Evolutionary conservation across 2,113 vertebrate genomes (phyloP), one percentile per base, ranked within the genome.

Genomic region (Pygathrix nemaeus): DNA sequence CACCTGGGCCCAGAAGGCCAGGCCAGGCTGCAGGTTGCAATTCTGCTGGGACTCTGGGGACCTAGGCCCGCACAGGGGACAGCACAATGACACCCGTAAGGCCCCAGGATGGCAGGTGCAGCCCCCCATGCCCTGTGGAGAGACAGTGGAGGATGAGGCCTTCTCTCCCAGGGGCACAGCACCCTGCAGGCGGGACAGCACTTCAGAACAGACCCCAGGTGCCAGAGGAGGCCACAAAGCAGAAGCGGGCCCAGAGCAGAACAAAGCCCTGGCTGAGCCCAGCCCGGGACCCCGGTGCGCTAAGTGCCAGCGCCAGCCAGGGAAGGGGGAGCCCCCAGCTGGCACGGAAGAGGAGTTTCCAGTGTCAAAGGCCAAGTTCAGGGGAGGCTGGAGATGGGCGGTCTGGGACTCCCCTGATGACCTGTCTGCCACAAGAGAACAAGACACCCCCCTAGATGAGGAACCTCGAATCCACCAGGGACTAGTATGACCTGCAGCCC

Each of bases 61-160:
- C 40, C 61, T 1, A 43, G 32, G 70, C 23, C 45, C 23, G 2
- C 55, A 16, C 13, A 87, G 66, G 23, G 4, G 32, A 76, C 27
- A 40, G 50, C n/a, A n/a, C 40, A 10, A 0, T 0, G 88, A 91
- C 21, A 11, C n/a, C 25, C 1, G 0, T 52, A 1, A 81, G 43
- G 68, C 32, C 52, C 61, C 16, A 1, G 25, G 87, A 32, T 45
- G 10, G 10, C 11, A 0, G 52, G 68, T 12, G 8, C 20, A 55
- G 10, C 11, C 66, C 38, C 45, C 38, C 2, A 9, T 3, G 6
- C 18, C 59, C n/a, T 3, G 0, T 8, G 30, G 59, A 70, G 21
- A 48, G 35, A 32, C 38, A 38, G 27, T 5, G 25, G 43, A 14
- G 2, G 0, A 12, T 2, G 20, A 32, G 17, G 48, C n/a, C 70